A percentile compares a stretch with the other conserved stretches of the same genome.
Conservation (phyloP, 2,797 vertebrate species). For the Tokudaia tokunoshimensis region DNA sequence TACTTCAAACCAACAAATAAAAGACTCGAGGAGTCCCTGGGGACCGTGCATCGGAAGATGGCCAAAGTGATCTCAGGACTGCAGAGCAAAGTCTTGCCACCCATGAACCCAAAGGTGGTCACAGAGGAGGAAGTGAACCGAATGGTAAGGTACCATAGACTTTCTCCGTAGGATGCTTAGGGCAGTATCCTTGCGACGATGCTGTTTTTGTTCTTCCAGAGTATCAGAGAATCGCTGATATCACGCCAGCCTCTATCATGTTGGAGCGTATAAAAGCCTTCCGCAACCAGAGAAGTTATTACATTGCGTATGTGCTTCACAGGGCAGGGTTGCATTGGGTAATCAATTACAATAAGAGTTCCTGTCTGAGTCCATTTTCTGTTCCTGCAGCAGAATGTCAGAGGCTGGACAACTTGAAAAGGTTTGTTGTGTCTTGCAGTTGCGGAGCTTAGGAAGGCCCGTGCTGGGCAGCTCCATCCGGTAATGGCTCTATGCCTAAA, state of each 20-base stretch:
- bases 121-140: constrained; percentile 77
- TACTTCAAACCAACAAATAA: constrained; percentile 84
- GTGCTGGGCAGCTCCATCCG: no score
- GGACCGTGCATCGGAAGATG: constrained; percentile 75
- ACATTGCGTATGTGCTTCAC: not conserved
- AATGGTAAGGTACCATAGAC: constrained; percentile 76
- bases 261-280: not conserved
- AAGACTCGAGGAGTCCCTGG: constrained; percentile 63
- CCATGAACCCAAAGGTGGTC: constrained; percentile 83
- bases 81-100: constrained; percentile 84
- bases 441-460: not conserved
- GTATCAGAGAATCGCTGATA: not conserved
- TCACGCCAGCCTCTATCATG: not conserved
- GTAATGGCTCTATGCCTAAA: not conserved
- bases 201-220: constrained; percentile 6
- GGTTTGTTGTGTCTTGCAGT: not conserved
- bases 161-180: not conserved
- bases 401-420: not conserved
- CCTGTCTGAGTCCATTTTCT: not conserved
- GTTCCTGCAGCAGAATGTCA: not conserved
- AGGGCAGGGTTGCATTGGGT: not conserved
- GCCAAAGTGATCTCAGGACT: constrained; percentile 78
- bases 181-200: not conserved
- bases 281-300: not conserved
- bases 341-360: not conserved